Evolutionary conservation across 2,797 vertebrate species (phyloP).

Genomic region (Masticophis lateralis): DNA sequence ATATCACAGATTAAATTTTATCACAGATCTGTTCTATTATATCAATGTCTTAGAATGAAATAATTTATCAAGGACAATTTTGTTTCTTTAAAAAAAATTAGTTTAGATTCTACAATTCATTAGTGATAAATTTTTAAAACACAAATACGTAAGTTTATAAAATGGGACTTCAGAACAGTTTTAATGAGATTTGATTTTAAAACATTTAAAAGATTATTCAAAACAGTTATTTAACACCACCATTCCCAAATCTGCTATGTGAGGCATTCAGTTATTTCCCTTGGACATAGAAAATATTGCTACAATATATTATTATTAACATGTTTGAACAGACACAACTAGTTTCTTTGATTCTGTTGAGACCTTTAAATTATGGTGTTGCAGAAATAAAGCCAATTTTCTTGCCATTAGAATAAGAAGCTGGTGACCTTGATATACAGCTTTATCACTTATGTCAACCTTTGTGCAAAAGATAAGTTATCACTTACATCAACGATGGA

Average conservation of each 20-base stretch:
- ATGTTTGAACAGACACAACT: background rate
- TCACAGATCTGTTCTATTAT: constrained; percentile 51
- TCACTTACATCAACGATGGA: background rate
- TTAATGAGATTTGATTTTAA: background rate
- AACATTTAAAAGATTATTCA: background rate
- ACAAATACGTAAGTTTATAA: background rate
- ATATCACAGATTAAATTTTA: constrained; percentile 58
- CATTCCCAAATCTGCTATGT: background rate
- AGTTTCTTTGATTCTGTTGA: background rate
- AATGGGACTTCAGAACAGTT: background rate
- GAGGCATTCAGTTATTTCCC: background rate
- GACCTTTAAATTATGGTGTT: background rate
- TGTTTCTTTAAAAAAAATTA: constrained; percentile 37
- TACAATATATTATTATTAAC: background rate
- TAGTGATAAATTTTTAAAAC: background rate
- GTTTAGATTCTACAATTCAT: background rate
- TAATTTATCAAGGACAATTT: constrained; percentile 46
- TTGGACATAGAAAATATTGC: background rate
- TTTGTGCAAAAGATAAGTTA: background rate
- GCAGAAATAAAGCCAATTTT: background rate
- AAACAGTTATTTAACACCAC: background rate
- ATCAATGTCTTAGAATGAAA: constrained; percentile 51
- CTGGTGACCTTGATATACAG: background rate
- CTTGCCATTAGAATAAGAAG: background rate
- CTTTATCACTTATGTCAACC: background rate